Percentiles rank a stretch among this genome's conserved stretches.
Evolutionary conservation across 2,888 invertebrate genomes (phyloP).

Genomic region (Meliscaeva auricollis): DNA sequence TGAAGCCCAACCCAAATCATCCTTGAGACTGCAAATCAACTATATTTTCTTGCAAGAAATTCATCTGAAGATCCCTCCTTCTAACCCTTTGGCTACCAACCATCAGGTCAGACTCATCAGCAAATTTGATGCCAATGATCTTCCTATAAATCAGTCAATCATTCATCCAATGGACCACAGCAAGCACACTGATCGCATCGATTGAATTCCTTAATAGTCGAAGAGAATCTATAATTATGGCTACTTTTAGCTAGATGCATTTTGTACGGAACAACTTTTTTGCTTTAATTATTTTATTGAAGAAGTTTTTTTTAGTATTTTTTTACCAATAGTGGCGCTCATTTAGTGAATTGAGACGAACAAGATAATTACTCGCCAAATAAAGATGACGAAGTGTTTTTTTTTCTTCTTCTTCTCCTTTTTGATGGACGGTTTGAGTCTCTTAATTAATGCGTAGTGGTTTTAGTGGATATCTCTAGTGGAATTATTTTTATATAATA

Average conservation of each 20-base stretch:
- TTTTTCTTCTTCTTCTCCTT: conserved; percentile 1
- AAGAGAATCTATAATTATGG: conserved; percentile 50
- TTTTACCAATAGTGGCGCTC: conserved; percentile 51
- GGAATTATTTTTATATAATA: too few species aligned
- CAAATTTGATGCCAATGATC: too few species aligned
- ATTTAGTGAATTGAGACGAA: conserved; percentile 69
- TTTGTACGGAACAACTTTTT: conserved; percentile 33
- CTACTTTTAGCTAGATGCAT: conserved; percentile 23
- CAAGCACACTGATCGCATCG: background rate
- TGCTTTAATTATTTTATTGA: conserved; percentile 57
- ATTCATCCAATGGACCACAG: conserved; percentile 38
- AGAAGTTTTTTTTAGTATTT: conserved; percentile 30
- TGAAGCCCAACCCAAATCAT: conserved; percentile 75
- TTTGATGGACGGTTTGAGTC: background rate
- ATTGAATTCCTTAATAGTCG: conserved; percentile 68
- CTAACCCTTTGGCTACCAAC: conserved; percentile 13
- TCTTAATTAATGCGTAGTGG: conserved; percentile 58
- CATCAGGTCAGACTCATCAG: too few species aligned
- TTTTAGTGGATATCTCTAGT: background rate
- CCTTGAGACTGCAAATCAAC: conserved; percentile 76
- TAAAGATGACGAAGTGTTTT: conserved; percentile 54
- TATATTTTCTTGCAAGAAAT: conserved; percentile 4
- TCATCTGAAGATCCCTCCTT: background rate
- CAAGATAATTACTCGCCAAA: conserved; percentile 75
- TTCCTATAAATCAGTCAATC: conserved; percentile 76